Conservation (phyloP, 2,113 vertebrate genomes). For the Austrofundulus limnaeus region DNA sequence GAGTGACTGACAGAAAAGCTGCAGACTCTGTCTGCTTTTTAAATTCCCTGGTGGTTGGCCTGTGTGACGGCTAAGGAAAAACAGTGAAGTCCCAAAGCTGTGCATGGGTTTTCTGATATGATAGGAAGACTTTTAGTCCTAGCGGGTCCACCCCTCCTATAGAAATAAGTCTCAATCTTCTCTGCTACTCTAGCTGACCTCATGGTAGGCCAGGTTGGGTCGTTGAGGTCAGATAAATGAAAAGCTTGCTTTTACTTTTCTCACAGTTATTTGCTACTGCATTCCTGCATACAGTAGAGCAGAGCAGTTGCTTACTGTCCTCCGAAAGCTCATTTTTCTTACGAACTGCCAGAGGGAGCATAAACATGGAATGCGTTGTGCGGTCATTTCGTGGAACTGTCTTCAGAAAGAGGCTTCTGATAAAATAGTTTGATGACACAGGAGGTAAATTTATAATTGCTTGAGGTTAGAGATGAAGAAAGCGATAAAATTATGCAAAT, state of each 20-base stretch:
- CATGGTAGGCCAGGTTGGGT: slow-evolving; percentile 10
- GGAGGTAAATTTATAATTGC: slow-evolving; percentile 17
- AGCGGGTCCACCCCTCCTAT: neutral
- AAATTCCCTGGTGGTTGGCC: slow-evolving; percentile 2
- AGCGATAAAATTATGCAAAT: slow-evolving; percentile 57
- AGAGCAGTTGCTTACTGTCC: no score
- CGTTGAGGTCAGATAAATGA: neutral
- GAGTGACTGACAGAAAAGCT: neutral
- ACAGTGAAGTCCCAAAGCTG: slow-evolving; percentile 8
- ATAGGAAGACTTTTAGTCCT: neutral
- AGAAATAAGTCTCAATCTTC: slow-evolving; percentile 14
- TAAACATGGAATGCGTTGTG: no score
- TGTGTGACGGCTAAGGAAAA: slow-evolving; percentile 17
- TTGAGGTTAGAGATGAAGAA: slow-evolving; percentile 26
- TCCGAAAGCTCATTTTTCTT: no score
- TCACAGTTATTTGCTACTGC: no score
- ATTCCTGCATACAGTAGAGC: no score
- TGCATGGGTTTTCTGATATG: slow-evolving; percentile 20
- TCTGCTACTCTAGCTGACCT: slow-evolving; percentile 6
- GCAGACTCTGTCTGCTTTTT: slow-evolving; percentile 2
- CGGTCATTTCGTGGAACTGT: no score
- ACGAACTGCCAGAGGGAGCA: no score
- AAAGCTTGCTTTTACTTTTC: neutral
- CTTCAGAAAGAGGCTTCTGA: no score
- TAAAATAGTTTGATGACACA: slow-evolving; percentile 26